Evolutionary conservation across 2,888 invertebrate genomes (phyloP), one percentile per base, ranked within the genome.

Genomic region (Smittia aterrima): DNA sequence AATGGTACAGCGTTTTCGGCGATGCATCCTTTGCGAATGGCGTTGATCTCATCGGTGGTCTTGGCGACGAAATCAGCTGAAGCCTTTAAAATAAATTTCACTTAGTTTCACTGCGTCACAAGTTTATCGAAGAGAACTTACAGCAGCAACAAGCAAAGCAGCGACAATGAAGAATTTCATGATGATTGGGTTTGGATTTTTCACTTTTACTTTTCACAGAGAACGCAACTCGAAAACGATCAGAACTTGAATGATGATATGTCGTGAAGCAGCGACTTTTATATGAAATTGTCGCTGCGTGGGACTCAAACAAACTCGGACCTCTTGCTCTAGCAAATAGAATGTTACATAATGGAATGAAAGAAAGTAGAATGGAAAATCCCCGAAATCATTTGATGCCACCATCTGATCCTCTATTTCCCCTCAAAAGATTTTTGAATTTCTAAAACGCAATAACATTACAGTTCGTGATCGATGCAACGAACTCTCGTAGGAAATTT

Each of bases 1-100:
- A 80, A 79, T 6, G 83, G 78, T 53, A 83, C 80, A 75, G 80
- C 81, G 75, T 80, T 79, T 40, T 79, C 76, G 71, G 79, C 79
- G 41, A 79, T 80, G 75, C 83, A 83, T 76, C 82, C 81, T 77
- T 80, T 80, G 75, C 83, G 80, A 24, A 79, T 79, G 74, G 79
- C 79, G 74, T 79, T 78, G 64, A 83, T 78, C 77, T 83, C 82
- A 75, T 82, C 82, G 64, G 79, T 79, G 41, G 79, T 81, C 75
- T 81, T 81, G 18, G 82, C 74, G 76, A 80, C 81, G 78, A 79
- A 83, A 24, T 82, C 77, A 38, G 75, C 76, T 41, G 67, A 47
- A 38, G 75, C 76, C 38, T 38, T n/a, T 7, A 47, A 13, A n/a
- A 47, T 13, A 7, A 11, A 7, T n/a, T 3, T 13, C 47, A 47